Percentiles rank a stretch among this genome's conserved stretches.
Evolutionary conservation across 2,888 invertebrate species (phyloP).

Genomic region (Vannuccia rotundouncinata): DNA sequence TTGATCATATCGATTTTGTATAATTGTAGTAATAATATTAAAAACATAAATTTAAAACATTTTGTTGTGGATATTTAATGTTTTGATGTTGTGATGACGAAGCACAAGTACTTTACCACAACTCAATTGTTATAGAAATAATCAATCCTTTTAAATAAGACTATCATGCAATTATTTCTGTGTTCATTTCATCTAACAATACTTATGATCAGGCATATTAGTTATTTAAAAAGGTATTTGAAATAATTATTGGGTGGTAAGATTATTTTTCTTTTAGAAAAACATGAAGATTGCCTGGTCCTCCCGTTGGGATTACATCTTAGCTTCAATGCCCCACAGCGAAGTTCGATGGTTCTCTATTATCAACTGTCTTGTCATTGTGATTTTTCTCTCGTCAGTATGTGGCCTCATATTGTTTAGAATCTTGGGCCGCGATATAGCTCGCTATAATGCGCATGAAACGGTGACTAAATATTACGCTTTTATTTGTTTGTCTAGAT

Average conservation of each 20-base stretch:
- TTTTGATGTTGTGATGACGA: too few relatives aligned
- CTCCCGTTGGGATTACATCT: conserved; percentile 96
- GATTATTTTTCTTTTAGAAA: conserved; percentile 38
- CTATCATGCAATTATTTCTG: too few relatives aligned
- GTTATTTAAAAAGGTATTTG: not conserved
- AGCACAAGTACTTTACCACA: too few relatives aligned
- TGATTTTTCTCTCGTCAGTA: conserved; percentile 93
- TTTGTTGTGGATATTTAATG: too few relatives aligned
- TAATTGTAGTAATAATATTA: too few relatives aligned
- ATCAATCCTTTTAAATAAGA: too few relatives aligned
- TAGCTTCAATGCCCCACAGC: conserved; percentile 94
- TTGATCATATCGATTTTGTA: too few relatives aligned
- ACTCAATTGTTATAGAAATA: too few relatives aligned
- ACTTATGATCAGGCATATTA: not conserved
- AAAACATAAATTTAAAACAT: too few relatives aligned
- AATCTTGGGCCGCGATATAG: conserved; percentile 94
- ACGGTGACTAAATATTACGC: conserved; percentile 57
- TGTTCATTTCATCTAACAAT: not conserved
- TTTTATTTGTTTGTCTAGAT: too few relatives aligned
- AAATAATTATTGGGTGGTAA: not conserved
- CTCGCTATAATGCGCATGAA: conserved; percentile 82
- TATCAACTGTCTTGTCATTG: conserved; percentile 90
- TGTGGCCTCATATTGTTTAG: conserved; percentile 96
- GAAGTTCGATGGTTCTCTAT: conserved; percentile 98
- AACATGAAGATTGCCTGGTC: conserved; percentile 75